Percentiles rank a stretch among this genome's conserved stretches.
Evolutionary conservation across 1,140 invertebrate species (phyloP).

Genomic region (Bombus picipes): DNA sequence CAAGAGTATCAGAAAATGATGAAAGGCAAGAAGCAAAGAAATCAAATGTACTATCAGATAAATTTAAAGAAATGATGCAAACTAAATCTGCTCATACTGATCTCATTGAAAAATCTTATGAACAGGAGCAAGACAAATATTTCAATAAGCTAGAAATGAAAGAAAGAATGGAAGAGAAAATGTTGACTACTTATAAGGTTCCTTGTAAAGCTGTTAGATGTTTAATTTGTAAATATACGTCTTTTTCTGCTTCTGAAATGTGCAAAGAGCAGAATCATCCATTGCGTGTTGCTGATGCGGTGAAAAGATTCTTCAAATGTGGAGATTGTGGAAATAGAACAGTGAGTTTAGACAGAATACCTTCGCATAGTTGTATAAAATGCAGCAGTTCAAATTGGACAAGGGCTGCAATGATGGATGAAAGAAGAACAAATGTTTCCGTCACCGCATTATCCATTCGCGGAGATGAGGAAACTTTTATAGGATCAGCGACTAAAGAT

Average conservation of each 20-base stretch:
- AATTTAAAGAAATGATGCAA: slow-evolving; percentile 91
- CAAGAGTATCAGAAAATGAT: slow-evolving; percentile 78
- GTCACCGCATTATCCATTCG: slow-evolving; percentile 86
- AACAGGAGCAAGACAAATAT: slow-evolving; percentile 92
- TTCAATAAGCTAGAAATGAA: slow-evolving; percentile 94
- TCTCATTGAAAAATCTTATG: slow-evolving; percentile 88
- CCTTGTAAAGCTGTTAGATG: slow-evolving; percentile 94
- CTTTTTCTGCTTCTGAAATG: slow-evolving; percentile 91
- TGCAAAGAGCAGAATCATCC: slow-evolving; percentile 93
- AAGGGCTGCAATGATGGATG: slow-evolving; percentile 91
- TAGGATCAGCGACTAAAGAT: slow-evolving; percentile 84
- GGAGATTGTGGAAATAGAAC: slow-evolving; percentile 92
- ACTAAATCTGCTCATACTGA: slow-evolving; percentile 90
- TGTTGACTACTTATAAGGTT: slow-evolving; percentile 92
- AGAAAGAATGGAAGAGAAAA: slow-evolving; percentile 96
- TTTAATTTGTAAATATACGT: slow-evolving; percentile 94
- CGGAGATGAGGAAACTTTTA: slow-evolving; percentile 88
- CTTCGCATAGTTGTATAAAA: slow-evolving; percentile 89
- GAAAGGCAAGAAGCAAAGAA: slow-evolving; percentile 81
- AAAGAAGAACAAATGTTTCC: slow-evolving; percentile 84
- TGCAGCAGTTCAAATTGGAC: slow-evolving; percentile 90
- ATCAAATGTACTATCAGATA: slow-evolving; percentile 84
- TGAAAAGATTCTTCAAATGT: slow-evolving; percentile 96
- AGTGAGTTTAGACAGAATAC: slow-evolving; percentile 89
- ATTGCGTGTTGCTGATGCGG: slow-evolving; percentile 89